Evolutionary conservation across 2,888 invertebrate species (phyloP), one percentile per base, ranked within the genome.

Genomic region (Timema podura): DNA sequence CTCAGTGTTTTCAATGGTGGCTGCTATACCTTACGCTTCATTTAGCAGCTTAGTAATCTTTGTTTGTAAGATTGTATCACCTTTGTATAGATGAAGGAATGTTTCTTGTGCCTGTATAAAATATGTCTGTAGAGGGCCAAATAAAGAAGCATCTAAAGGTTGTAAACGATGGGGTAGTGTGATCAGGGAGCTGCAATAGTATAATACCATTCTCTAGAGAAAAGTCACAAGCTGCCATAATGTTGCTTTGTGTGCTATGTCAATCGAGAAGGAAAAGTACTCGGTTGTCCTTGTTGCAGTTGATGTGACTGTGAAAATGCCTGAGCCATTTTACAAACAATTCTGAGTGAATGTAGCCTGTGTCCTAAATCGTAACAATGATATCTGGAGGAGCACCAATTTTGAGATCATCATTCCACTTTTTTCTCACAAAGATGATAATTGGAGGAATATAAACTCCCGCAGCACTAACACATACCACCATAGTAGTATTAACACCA

Each of bases 311-410:
- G 79, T 81, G 79, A 79, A 82, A 77, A 72, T 74, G 73, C 65
- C 74, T 67, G 10, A 84, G 82, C 78, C 76, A 78, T 75, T 68
- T 8, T 71, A 77, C 84, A 84, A 85, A 85, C 1, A 76, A 46
- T 5, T 64, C 68, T 48, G 54, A 45, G 49, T 68, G 61, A 15
- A 69, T 69, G 64, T 48, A 68, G 3, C 57, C 69, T 46, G 65
- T 57, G 15, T 69, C 69, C 1, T 44, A 65, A 6, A 68, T 49
- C 44, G 45, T 15, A n/a, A 16, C 67, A 30, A 66, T 30, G 16
- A 16, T 49, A 5, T 16, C 49, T 13, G 16, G 16, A 44, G 47
- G 1, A 15, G 13, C 47, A 3, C 11, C 65, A 65, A 7, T 47
- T 2, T 15, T 13, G 70, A 48, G 15, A 48, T 65, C 48, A 6